Evolutionary conservation across 2,888 invertebrate species (phyloP), one percentile per base, ranked within the genome.

Genomic region (Sycophila texana): DNA sequence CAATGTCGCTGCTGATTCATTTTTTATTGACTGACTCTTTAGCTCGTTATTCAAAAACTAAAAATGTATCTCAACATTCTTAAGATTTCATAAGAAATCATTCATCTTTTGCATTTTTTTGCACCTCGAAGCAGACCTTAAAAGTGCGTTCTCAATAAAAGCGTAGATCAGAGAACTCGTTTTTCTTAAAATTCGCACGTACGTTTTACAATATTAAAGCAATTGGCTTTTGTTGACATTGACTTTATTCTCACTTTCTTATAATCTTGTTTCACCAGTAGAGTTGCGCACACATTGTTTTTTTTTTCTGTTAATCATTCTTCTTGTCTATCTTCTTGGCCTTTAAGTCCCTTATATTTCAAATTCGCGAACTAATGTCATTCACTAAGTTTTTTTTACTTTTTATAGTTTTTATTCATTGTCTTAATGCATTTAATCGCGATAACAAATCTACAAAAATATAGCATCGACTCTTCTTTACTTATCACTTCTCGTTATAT

Each of bases 361-460:
- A 72, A 83, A 77, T 80, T 82, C 74, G 74, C 77, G 67, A 70
- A 81, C 80, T 82, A 74, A 74, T 14, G 47, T 53, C 51, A 79
- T 83, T 74, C 77, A 78, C 82, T 81, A 84, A 85, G 82, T 83
- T 81, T 60, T 71, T 30, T 16, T 39, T 68, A 55, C 55, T 49
- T 83, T 86, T 86, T 87, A 87, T 88, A 87, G 87, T 85, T 85
- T 70, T 57, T 68, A 26, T 70, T 89, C 88, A 88, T 88, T 88
- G 88, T 88, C 88, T 87, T 87, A 88, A 88, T 89, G 87, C 88
- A 88, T 87, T 86, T 85, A 87, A 86, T 89, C 86, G 89, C 89
- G 86, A 89, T 90, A 90, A 90, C 89, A 90, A 89, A 89, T 89
- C 89, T 89, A 89, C 89, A 90, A 90, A 90, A 90, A 90, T 90